Evolutionary conservation across 2,888 invertebrate species (phyloP).

Genomic region (Yponomeuta cagnagella): DNA sequence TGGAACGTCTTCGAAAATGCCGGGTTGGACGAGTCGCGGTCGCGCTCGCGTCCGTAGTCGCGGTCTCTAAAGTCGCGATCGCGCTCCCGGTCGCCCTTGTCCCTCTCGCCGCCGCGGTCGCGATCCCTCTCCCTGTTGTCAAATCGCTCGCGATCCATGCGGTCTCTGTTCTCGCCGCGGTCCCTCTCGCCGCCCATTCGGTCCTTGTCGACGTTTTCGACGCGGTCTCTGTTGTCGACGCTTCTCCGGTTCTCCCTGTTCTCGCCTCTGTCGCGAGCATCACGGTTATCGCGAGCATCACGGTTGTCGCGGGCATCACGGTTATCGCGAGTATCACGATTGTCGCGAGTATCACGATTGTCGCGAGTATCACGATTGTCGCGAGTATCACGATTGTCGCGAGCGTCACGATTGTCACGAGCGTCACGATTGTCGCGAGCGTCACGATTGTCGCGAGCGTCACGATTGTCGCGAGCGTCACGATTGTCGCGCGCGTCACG

Average conservation of each 20-base stretch:
- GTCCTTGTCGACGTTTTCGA: slow-evolving; percentile 42
- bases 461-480: slow-evolving; percentile 20
- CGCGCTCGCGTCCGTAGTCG: slow-evolving; percentile 42
- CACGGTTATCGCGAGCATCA: slow-evolving; percentile 31
- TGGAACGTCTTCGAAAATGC: slow-evolving; percentile 86
- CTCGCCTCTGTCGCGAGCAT: slow-evolving; percentile 42
- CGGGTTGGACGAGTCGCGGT: slow-evolving; percentile 73
- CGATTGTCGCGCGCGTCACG: slow-evolving; percentile 23
- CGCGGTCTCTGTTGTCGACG: slow-evolving; percentile 34
- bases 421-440: slow-evolving; percentile 35
- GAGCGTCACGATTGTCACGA: slow-evolving; percentile 29
- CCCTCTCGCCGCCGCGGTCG: slow-evolving; percentile 40
- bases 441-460: slow-evolving; percentile 20
- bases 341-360: slow-evolving; percentile 21
- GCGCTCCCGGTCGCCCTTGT: slow-evolving; percentile 25
- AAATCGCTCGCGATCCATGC: slow-evolving; percentile 43
- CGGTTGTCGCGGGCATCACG: slow-evolving; percentile 33
- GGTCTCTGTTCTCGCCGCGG: slow-evolving; percentile 31
- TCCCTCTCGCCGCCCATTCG: slow-evolving; percentile 27
- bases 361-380: slow-evolving; percentile 14
- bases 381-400: slow-evolving; percentile 19
- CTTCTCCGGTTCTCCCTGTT: slow-evolving; percentile 36
- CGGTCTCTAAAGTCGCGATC: slow-evolving; percentile 38
- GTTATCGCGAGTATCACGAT: slow-evolving; percentile 26
- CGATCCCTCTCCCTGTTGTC: slow-evolving; percentile 38